Base-by-base conservation (phyloP, 1,140 invertebrate genomes). In the Drosophila burlai region DNA sequence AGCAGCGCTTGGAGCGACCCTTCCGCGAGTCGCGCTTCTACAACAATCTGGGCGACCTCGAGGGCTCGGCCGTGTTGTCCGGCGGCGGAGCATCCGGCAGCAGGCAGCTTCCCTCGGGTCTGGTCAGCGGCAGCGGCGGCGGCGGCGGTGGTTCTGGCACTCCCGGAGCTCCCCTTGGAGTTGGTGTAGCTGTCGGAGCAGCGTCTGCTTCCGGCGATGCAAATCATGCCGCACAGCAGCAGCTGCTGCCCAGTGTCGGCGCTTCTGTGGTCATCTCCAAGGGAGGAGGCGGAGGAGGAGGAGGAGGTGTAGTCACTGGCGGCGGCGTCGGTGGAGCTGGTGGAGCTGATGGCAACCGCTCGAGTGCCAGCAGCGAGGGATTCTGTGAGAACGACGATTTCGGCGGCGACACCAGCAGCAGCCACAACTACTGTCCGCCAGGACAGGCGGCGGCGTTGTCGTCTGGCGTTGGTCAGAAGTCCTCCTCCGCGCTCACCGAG, bases 321-420 rank as follows among this genome's bases (percentile, higher is more conserved):
- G 45, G 43, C 18, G 43, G 40, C 21, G 21, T 31, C 16, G 5
- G 79, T 49, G 47, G 49, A 18, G 29, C 42, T 9, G 42, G n/a
- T 9, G 42, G n/a, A 3, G 82, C 63, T 16, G 97, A 97, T 92
- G 97, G 97, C 9, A 98, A 98, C 93, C 95, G 97, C 49, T 98
- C 97, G 59, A 98, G 97, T 92, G 96, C 98, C 21, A 98, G 97
- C 77, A 98, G 97, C 80, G 98, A 99, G 94, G 98, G 98, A 40
- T 99, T 99, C 92, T 99, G 98, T 93, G 97, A 98, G 93, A 98
- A 98, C 91, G 97, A 97, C 71, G 96, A 96, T 66, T 96, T 97
- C 80, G 95, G 95, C 10, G 93, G 81, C 5, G 92, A 93, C 54
- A 93, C 87, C 50, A 93, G 89, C 55, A 92, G 92, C 47, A 92